Evolutionary conservation across 1,140 invertebrate species (phyloP), one percentile per base, ranked within the genome.

Genomic region (Phenacoccus solenopsis): DNA sequence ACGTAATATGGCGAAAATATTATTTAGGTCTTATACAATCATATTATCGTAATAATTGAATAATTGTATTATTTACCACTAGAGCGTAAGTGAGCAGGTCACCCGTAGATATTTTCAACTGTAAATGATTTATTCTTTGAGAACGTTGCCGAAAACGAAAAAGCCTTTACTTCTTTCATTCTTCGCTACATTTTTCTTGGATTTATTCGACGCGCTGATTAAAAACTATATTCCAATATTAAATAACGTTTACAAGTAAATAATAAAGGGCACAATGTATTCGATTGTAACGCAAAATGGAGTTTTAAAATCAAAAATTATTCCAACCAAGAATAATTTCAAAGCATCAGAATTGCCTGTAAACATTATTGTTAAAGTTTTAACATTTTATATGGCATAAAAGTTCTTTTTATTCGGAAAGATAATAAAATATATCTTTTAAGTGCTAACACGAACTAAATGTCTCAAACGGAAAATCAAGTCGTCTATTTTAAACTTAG

Each of bases 381-480:
- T 64, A 27, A 64, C 25, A 16, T 64, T 25, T 22, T 25, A 64
- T 64, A 4, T 20, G 59, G 59, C 25, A 24, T 64, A 27, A 64
- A 64, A 64, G 59, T 64, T 64, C 16, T 64, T 64, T 25, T 64
- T 24, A 64, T 64, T 64, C 16, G 1, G 13, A 25, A 64, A 20
- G 21, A 64, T 25, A 64, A 64, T 64, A 64, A 64, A 64, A 27
- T 64, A 64, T 64, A 64, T 64, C 21, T 64, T 64, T 64, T 20
- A 64, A 64, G 59, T 64, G 59, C 59, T 64, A 64, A 64, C 59
- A 24, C 59, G 59, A 64, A 64, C 59, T 64, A 64, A 64, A 64
- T 64, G 59, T 64, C 59, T 64, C 59, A 64, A 64, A 64, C 59
- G 59, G 59, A 64, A 64, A 64, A 64, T 64, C 59, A 22, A 64